Base-by-base conservation (phyloP, 2,797 vertebrate genomes). In the Lepidocolaptes lacrymiger region DNA sequence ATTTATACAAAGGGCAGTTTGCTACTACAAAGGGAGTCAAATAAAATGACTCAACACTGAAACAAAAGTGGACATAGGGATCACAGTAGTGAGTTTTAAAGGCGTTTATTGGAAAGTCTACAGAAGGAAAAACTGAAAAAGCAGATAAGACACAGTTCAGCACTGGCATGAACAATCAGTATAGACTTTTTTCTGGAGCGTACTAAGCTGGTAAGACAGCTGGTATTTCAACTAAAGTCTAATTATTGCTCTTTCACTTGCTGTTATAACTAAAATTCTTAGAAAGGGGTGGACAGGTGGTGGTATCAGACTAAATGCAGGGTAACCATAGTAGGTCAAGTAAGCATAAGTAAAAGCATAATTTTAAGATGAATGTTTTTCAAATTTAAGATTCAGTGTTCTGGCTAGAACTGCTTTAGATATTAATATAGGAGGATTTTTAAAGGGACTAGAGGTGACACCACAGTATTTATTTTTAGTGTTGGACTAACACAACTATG, bases 1-100 rank as follows among this genome's bases (percentile, higher is more conserved):
- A 49, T 63, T 95, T 89, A 63, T 79, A 81, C 63, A 89, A 93
- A 95, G 64, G 62, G 32, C 56, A 93, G 71, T 95, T 88, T 93
- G 69, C 73, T 84, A 36, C 85, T 91, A 71, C 91, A 93, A 91
- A 93, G 64, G 36, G 77, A 94, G 64, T 95, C 82, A 88, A 94
- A 93, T 77, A 95, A 56, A 94, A 85, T 68, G 76, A 88, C 86
- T 93, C 89, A 84, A 88, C 32, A 41, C 37, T 79, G 89, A 93
- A 96, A 95, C 80, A 88, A 71, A 90, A 94, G 66, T 56, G 54
- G 67, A 85, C 37, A 56, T 69, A 66, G 20, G 36, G 61, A 86
- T 88, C 89, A 94, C 28, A 78, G 64, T 12, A 83, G 32, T 69
- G 71, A 77, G 23, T 76, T 85, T 81, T 88, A 81, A 88, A 92